phyloP scores from a whole-genome alignment of 2,888 invertebrate genomes.

The Luffia ferchaultella region DNA sequence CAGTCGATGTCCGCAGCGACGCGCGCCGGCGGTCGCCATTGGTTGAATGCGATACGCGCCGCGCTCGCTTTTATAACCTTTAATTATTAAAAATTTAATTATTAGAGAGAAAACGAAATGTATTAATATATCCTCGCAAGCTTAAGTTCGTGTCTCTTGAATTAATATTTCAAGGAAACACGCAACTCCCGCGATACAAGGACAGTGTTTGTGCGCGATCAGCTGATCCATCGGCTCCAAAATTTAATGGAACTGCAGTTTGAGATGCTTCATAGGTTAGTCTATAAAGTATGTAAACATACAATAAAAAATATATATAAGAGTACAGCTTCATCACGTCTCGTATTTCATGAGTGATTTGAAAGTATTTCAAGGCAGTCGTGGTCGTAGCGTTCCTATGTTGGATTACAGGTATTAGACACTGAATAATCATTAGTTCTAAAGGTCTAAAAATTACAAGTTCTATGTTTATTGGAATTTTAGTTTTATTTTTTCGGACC shows the following conservation, averaged over 20 bases:
- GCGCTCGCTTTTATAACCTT: constrained; percentile 21
- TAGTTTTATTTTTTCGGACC: too few species aligned
- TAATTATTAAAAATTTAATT: constrained; percentile 16
- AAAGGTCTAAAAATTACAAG: not conserved
- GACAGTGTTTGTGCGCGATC: constrained; percentile 19
- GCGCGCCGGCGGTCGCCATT: constrained; percentile 31
- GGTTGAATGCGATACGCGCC: constrained; percentile 6
- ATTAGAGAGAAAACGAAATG: constrained; percentile 5
- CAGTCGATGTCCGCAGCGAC: constrained; percentile 50
- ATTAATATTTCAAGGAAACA: constrained; percentile 20
- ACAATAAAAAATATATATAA: not conserved
- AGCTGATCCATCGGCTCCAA: constrained; percentile 18
- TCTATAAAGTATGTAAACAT: not conserved
- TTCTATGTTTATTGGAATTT: not conserved
- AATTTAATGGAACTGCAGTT: constrained; percentile 4
- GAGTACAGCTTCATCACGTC: not conserved
- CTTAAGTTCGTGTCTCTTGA: constrained; percentile 20
- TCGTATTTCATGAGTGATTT: constrained; percentile 48
- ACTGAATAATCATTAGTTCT: too few species aligned
- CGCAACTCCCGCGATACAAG: constrained; percentile 15
- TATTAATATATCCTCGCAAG: constrained; percentile 4
- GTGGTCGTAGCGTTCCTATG: constrained; percentile 24
- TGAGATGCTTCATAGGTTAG: not conserved
- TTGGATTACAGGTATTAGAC: constrained; percentile 2
- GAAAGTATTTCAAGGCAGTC: constrained; percentile 66